Base-by-base conservation (phyloP, 2,113 vertebrate genomes). In the Galeopterus variegatus region DNA sequence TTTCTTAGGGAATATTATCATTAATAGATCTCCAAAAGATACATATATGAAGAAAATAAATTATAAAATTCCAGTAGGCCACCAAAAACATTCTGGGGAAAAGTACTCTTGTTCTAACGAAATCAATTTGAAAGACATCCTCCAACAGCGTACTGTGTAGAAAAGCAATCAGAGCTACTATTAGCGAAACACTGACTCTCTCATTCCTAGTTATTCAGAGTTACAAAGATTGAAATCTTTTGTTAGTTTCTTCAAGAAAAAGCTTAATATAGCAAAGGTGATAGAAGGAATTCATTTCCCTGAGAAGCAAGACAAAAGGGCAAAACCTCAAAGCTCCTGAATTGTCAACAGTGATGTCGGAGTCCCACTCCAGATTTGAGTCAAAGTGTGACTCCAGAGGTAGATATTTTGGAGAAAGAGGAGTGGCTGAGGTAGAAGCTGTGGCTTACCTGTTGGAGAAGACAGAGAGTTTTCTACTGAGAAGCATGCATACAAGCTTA, bases 1-100 rank as follows among this genome's bases (percentile, higher is more conserved):
- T 96, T 93, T 50, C 48, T 76, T 72, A 65, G 36, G 80, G 93
- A 87, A 52, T 76, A 67, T 3, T 82, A 45, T 56, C 28, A 28
- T 79, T 95, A 89, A 41, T 81, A 75, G 67, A 60, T 65, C 33
- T 52, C 73, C 36, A 65, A 15, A 92, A 64, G 75, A 86, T 52
- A 93, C 26, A 67, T 54, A 73, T 67, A 50, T 4, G 36, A 82
- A 82, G 52, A 75, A 48, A 48, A 17, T 81, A 81, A 41, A 69
- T 56, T 62, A 69, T 81, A 60, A 45, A 76, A 31, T 54, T 79
- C 73, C 79, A 62, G 24, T 33, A 14, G 8, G 8, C 65, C 31
- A 23, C 81, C 28, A 41, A 41, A 62, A 75, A n/a, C 79, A 14
- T 84, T 92, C 6, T 79, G 24, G 15, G 48, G 7, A 31, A 80